A percentile compares a stretch with the other conserved stretches of the same genome.
Evolutionary conservation across 2,888 invertebrate genomes (phyloP).

Genomic region (Mimachlamys varia): DNA sequence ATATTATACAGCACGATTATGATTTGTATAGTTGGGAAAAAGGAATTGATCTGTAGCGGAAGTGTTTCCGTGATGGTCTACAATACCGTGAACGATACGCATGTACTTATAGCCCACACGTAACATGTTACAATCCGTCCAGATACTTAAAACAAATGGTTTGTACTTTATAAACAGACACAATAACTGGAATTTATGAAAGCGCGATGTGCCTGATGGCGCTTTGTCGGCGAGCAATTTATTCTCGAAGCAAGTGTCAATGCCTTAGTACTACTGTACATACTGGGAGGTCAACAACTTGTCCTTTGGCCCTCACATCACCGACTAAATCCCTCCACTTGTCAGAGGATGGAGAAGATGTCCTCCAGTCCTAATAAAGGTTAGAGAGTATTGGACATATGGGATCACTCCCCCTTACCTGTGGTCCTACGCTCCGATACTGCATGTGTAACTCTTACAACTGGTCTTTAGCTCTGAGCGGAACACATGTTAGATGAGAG

Average conservation of each 20-base stretch:
- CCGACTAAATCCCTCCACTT: not conserved
- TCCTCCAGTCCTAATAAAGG: not conserved
- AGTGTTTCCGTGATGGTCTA: no score
- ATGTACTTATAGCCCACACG: no score
- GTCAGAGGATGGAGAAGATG: not conserved
- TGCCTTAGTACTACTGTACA: not conserved
- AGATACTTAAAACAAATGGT: no score
- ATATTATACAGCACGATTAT: no score
- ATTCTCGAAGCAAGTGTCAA: constrained; percentile 2
- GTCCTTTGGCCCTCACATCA: not conserved
- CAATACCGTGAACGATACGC: no score
- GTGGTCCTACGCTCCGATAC: not conserved
- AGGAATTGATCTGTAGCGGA: no score
- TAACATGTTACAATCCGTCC: not conserved
- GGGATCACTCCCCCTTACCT: not conserved
- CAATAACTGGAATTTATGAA: not conserved
- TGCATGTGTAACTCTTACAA: not conserved
- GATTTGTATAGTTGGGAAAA: no score
- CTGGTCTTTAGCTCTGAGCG: not conserved
- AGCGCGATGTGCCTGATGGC: not conserved
- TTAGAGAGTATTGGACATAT: not conserved
- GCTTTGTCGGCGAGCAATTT: not conserved
- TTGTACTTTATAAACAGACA: not conserved
- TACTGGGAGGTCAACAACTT: not conserved
- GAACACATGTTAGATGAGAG: not conserved